Evolutionary conservation across 2,888 invertebrate species (phyloP), one percentile per base, ranked within the genome.

Genomic region (Hybos culiciformis): DNA sequence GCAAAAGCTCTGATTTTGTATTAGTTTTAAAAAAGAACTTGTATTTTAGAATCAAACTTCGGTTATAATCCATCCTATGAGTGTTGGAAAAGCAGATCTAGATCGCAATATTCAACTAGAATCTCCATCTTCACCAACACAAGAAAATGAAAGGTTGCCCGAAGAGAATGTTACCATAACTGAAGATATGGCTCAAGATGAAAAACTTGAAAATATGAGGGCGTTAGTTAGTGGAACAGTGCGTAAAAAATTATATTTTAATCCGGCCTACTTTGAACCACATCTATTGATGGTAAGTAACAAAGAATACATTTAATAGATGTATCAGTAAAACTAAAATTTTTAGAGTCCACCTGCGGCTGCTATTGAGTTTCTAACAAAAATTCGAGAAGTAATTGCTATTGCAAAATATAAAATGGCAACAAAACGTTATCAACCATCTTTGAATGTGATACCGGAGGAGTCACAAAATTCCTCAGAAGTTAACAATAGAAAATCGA

Each of bases 201-300:
- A 81, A 39, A 69, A 77, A 21, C 71, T 78, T 50, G 82, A 83
- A 51, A 70, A 68, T 40, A 69, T 80, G 9, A 69, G 76, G 53
- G 75, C 77, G 11, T 75, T 77, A 47, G 63, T 71, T n/a, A 71
- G 69, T 50, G 83, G 83, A 11, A 78, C 77, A 20, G 78, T 80
- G 1, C 70, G 87, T 42, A 73, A 82, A 50, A 87, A 88, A 57
- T 69, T 90, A 3, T 90, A 87, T 59, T 90, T 90, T 57, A 90
- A 88, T 62, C 88, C 88, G 0, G 88, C 90, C 7, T 92, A 90
- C 60, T 90, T 92, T 57, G 91, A 92, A 60, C 83, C 84, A 20
- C 84, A 90, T 52, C 62, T 88, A 37, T 71, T 92, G 60, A 70
- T 81, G 69, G 87, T 87, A 70, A 72, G 74, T 61, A 20, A 6